Evolutionary conservation across 2,113 vertebrate genomes (phyloP).

Genomic region (Morphnarchus princeps): DNA sequence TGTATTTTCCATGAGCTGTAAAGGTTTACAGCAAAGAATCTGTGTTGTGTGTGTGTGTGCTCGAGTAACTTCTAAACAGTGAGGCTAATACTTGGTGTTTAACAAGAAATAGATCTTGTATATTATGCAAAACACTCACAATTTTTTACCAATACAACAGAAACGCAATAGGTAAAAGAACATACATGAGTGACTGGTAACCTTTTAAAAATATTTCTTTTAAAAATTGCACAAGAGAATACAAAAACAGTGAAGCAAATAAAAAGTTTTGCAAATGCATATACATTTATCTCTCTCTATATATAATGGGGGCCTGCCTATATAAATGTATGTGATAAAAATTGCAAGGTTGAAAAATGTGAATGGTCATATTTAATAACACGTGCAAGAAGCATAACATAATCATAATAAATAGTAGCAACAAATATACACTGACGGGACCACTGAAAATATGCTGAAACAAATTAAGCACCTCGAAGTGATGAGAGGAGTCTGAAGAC

Average conservation of each 20-base stretch:
- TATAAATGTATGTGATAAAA: not conserved
- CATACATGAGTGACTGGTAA: not conserved
- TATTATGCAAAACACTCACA: not conserved
- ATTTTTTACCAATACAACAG: conserved; percentile 7
- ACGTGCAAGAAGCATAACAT: not conserved
- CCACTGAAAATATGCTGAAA: not conserved
- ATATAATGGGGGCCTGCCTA: not conserved
- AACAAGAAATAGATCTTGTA: not conserved
- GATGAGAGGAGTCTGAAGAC: not conserved
- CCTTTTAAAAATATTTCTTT: not conserved
- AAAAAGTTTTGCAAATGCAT: not conserved
- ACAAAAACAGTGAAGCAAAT: conserved; percentile 33
- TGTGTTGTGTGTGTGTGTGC: not conserved
- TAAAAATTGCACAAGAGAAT: conserved; percentile 33
- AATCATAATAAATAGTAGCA: conserved; percentile 13
- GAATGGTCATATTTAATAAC: not conserved
- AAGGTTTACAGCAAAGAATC: conserved; percentile 41
- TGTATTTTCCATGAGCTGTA: not conserved
- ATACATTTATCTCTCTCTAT: not conserved
- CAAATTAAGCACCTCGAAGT: conserved; percentile 21
- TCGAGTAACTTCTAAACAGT: not conserved
- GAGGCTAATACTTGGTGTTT: not conserved
- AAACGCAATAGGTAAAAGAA: conserved; percentile 7
- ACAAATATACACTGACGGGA: not conserved
- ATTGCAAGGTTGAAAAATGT: not conserved